Base-by-base conservation (phyloP, 2,113 vertebrate genomes). In the Bubalus kerabau region DNA sequence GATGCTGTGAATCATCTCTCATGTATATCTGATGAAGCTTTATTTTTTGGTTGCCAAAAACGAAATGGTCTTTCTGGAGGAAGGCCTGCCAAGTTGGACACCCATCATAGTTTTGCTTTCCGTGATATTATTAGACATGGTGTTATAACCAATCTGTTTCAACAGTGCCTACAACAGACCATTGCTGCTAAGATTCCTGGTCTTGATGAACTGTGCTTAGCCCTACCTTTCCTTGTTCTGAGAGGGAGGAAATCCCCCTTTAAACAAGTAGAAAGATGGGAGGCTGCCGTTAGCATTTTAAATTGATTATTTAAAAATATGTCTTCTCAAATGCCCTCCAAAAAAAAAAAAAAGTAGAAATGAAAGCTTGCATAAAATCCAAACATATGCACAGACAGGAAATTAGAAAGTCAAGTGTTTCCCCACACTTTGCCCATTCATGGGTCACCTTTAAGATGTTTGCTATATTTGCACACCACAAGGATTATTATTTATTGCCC, bases 101-200 rank as follows among this genome's bases (percentile, higher is more conserved):
- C 87, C 43, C 94, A 46, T 62, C 28, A 87, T 60, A 91, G 56
- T 94, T 78, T 57, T 62, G 7, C 59, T 97, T 96, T 32, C 9
- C 28, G 87, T 14, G 2, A 32, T 96, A 81, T 96, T 98, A 80
- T 87, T 98, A 80, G 93, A 98, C 81, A 32, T 21, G 60, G 4
- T 50, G 52, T 94, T 97, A 50, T 94, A 91, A 80, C 12, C 76
- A 98, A 97, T 91, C 43, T 84, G 62, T 97, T 67, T 36, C 23
- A 89, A 76, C 78, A 95, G 92, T 90, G 3, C 3, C 59, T 48
- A 12, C 0, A 93, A 21, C 15, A 98, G 88, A 91, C 15, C 54
- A 64, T 13, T 71, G 3, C 19, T 81, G 9, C 1, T 93, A 89
- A 50, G 30, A 85, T 87, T 17, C 10, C 40, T 36, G 24, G 23